Base-by-base conservation (phyloP, 2,888 invertebrate species). In the Antitype chi region DNA sequence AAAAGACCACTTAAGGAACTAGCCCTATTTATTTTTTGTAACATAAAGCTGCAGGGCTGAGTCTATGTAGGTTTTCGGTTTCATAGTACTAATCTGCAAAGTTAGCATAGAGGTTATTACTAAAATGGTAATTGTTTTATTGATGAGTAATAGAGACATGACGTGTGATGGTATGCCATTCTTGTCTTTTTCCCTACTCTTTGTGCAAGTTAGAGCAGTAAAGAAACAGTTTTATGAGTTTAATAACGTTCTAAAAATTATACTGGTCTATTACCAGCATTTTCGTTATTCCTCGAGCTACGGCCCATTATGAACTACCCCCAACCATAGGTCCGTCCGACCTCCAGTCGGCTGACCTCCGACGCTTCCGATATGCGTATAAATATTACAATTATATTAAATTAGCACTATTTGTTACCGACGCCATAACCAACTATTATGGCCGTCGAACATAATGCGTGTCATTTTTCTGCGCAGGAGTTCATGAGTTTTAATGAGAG, bases 401-500 rank as follows among this genome's bases (percentile, higher is more conserved):
- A 93, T 93, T 93, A 92, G 90, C 90, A 90, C 90, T 91, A 93
- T 93, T 92, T 92, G 92, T 92, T 91, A 91, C 90, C 63, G 17
- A 6, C 64, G 76, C 77, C 75, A 79, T 55, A 79, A 79, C 84
- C 77, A 7, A 79, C 73, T 74, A 87, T 88, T 87, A 88, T 66
- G 66, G 63, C 66, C 76, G 75, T 82, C 85, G 62, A 72, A 71
- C 73, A 76, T 88, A 88, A 89, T 82, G 85, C 80, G 20, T 81
- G 81, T 79, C 85, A 88, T 88, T 87, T 85, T 87, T 87, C 87
- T 81, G 76, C 81, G 78, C 74, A 60, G 15, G 69, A 78, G 59
- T 68, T 69, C 63, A 73, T 73, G 70, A 68, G 73, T 52, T 70
- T 25, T 82, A 85, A 81, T 76, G 76, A 81, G 69, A 15, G n/a